Base-by-base conservation (phyloP, 2,797 vertebrate species). In the Sebastes matsubarae region DNA sequence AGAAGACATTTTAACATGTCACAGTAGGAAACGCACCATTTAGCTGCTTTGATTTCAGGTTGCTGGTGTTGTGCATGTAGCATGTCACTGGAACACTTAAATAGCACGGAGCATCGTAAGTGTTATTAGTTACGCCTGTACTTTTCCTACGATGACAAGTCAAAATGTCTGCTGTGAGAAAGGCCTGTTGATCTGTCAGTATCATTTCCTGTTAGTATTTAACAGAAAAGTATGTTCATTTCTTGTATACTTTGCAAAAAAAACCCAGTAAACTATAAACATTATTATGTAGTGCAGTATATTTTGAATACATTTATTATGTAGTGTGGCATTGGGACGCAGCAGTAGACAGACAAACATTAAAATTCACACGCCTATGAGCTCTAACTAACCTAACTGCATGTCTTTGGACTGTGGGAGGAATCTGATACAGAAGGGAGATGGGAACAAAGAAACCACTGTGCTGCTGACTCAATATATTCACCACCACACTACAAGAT, bases 221-320 rank as follows among this genome's bases (percentile, higher is more conserved):
- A 36, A 57, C 14, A 34, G 22, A 34, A 20, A 22, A 32, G 12
- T 22, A 30, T 10, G 4, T 14, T 59, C 1, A 30, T 72, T 32
- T 70, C 24, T 72, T 61, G 7, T 55, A 7, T 7, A 8, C 6
- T 20, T 4, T 11, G 8, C 12, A 38, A 70, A 36, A 59, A 29
- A 12, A 13, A 0, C n/a, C n/a, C 4, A 24, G 4, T 5, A 12
- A 8, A 0, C 22, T 8, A 2, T 55, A 7, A 38, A 57, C 12
- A 42, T 42, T 11, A 34, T 25, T 22, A 12, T 61, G 25, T 14
- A 22, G 8, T 10, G 11, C 5, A 20, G 2, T 34, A 25, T 27
- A 54, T 54, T 36, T 16, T 54, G 30, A 13, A 54, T 32, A 14
- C 8, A 25, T 25, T 14, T 42, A 42, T 42, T 42, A 14, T 13